Evolutionary conservation across 53 echinoderm and acorn worm species (phyloP).

Genomic region (Echinarachnius parma): DNA sequence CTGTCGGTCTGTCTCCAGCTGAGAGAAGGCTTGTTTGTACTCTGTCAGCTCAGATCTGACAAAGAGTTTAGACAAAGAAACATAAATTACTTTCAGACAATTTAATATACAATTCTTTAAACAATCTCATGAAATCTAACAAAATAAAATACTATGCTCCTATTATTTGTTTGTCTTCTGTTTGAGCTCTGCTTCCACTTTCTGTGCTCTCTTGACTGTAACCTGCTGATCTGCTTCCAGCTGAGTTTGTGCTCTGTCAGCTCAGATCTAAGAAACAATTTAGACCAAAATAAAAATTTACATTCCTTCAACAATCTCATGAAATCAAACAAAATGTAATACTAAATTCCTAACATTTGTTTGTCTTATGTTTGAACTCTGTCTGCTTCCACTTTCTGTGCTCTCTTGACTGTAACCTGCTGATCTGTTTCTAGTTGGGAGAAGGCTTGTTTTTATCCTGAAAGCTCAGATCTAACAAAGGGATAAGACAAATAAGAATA

Average conservation of each 20-base stretch:
- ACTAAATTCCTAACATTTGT: not conserved
- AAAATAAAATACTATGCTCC: constrained; percentile 30
- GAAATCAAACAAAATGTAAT: too few relatives aligned
- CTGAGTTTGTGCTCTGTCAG: constrained; percentile 74
- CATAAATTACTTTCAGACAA: too few relatives aligned
- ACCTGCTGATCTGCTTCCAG: constrained; percentile 71
- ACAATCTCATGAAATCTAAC: too few relatives aligned
- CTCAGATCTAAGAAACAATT: constrained; percentile 57
- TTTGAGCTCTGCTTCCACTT: constrained; percentile 66
- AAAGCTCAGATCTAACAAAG: not conserved
- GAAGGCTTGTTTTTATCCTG: too few relatives aligned
- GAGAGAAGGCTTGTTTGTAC: constrained; percentile 65
- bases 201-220: constrained; percentile 61
- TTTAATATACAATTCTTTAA: not conserved
- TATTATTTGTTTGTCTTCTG: constrained; percentile 42
- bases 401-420: too few relatives aligned
- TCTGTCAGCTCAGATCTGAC: constrained; percentile 69
- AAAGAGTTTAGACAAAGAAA: too few relatives aligned
- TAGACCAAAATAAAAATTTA: too few relatives aligned
- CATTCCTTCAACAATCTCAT: too few relatives aligned
- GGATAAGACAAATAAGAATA: too few relatives aligned
- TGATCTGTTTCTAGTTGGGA: too few relatives aligned
- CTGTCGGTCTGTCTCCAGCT: constrained; percentile 74
- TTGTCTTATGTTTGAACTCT: too few relatives aligned
- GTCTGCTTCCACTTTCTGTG: too few relatives aligned